Evolutionary conservation across 2,888 invertebrate species (phyloP), one percentile per base, ranked within the genome.

Genomic region (Schizaphis graminum): DNA sequence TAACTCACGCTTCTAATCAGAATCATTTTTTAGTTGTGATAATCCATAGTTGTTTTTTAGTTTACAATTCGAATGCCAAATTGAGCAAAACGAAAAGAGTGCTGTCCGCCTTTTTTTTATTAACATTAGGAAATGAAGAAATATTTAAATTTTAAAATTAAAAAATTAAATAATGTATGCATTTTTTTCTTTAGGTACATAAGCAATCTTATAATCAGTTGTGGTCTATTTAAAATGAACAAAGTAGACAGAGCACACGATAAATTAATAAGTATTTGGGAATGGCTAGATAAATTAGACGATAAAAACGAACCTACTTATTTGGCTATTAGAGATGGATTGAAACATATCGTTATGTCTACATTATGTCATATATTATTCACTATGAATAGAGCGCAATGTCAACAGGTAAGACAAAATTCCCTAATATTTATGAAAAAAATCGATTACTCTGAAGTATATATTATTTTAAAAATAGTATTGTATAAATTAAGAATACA

Each of bases 261-360:
- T 13, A 61, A 61, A 41, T 61, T 94, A 44, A 86, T 61, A 61
- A 24, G 67, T 4, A 86, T 94, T n/a, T 94, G 94, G 94, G 56
- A 44, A 86, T 94, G 94, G 94, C 49, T 94, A 11, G 94, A 94
- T 56, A 91, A 91, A 67, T 49, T 94, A 56, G 94, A 94, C 28
- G 47, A 94, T 16, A 11, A 41, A 57, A 28, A 90, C 26, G 94
- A 94, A 24, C 41, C 28, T 21, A 67, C 44, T 44, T 94, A 91
- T 53, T 21, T 87, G 44, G 4, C 28, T 28, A 87, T 94, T 87
- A 86, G 91, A 67, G 86, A 61, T 41, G 94, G 94, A 53, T 53
- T 94, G 35, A 94, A 94, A 24, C 94, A 94, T 49, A 41, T 94
- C 49, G 41, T 91, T 28, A 94, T 94, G 94, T 91, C 94, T 1